Evolutionary conservation across 2,797 vertebrate genomes (phyloP), one percentile per base, ranked within the genome.

Genomic region (Hippoglossus hippoglossus): DNA sequence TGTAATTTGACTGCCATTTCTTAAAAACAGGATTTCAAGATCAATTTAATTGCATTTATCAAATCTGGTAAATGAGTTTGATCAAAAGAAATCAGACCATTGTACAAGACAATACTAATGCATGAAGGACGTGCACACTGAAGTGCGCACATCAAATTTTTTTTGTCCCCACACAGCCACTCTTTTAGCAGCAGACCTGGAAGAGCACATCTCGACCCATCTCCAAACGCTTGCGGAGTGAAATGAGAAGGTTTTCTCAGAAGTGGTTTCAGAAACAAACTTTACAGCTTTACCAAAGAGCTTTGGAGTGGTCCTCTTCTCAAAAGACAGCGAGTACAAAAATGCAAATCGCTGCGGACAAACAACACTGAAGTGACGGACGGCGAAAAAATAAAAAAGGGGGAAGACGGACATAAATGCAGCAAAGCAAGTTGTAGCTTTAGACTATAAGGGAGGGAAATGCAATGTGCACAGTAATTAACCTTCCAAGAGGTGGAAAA

Each of bases 251-350:
- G 18, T 12, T 46, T 46, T 31, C 65, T 60, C 51, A 67, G 11
- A 81, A 77, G 68, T 25, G 24, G 36, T 73, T 81, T 80, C 26
- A 54, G 67, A 50, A 26, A 28, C 19, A 50, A 73, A 77, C 57
- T 59, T 73, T 54, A 57, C 19, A 50, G 51, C 75, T 41, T 66
- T 49, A 56, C 60, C 63, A 63, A 75, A 75, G 70, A 80, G 83
- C 74, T 89, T 89, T 88, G 77, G 82, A 81, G 74, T 44, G 78
- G 52, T 80, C 78, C 82, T n/a, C 6, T 2, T 76, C 46, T 51
- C 68, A 71, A 58, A 65, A 83, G 58, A 83, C 69, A 62, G 46
- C 58, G 65, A 28, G n/a, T 18, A 61, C 65, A 56, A n/a, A 56
- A 64, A 78, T 55, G 62, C 65, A 80, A 70, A 75, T n/a, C 39